These are phyloP conservation scores for Pelecanus crispus DNA, from an alignment of 2,113 vertebrate genomes.

Conservation along the genomic window DNA sequence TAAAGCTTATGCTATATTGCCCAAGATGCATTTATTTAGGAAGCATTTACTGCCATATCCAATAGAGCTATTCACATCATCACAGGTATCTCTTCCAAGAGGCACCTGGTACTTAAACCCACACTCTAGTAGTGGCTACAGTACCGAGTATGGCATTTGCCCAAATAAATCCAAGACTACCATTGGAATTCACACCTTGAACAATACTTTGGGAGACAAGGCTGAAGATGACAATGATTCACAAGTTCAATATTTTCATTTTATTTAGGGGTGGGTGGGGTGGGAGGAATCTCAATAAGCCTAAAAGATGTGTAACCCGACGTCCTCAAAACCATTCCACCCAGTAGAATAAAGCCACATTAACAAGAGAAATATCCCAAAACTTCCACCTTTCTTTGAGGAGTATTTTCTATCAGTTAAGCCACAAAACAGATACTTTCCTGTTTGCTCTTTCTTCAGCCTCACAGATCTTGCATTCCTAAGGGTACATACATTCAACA, in stretches of 20 bases:
- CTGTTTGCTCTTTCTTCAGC: background rate
- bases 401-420: background rate
- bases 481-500: background rate
- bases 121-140: background rate
- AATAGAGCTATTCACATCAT: background rate
- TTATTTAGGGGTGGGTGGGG: background rate
- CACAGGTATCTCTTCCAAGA: background rate
- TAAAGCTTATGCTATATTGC: background rate
- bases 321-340: background rate
- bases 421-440: background rate
- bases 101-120: background rate
- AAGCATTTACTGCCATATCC: background rate
- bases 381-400: background rate
- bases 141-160: accelerated
- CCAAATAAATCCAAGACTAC: background rate
- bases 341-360: background rate
- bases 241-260: background rate
- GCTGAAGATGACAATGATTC: background rate
- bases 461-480: background rate
- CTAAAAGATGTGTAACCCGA: background rate
- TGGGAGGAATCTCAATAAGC: background rate
- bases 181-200: background rate
- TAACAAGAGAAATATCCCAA: background rate
- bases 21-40: background rate
- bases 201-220: background rate